These are phyloP conservation scores for Drepana arcuata DNA, from an alignment of 1,140 invertebrate genomes.

Conservation along the genomic window DNA sequence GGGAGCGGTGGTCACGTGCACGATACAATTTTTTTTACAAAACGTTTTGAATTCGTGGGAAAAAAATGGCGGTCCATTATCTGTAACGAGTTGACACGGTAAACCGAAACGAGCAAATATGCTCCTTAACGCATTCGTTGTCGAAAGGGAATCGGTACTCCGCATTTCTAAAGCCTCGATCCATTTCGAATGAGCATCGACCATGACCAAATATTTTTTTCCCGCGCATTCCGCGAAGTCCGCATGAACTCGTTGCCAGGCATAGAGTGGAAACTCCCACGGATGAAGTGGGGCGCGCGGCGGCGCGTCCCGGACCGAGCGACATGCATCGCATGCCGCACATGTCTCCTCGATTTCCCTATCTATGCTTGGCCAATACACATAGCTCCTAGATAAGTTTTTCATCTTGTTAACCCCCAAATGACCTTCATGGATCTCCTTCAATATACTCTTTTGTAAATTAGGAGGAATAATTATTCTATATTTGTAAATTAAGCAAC, in stretches of 20 bases:
- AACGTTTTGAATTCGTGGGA: too few species aligned
- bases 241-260: conserved; percentile 21
- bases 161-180: conserved; percentile 14
- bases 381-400: too few species aligned
- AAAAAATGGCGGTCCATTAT: conserved; percentile 27
- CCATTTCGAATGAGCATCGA: conserved; percentile 25
- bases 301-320: conserved; percentile 15
- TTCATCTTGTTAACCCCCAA: too few species aligned
- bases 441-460: too few species aligned
- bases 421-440: too few species aligned
- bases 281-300: conserved; percentile 15
- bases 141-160: too few species aligned
- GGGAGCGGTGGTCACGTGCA: conserved; percentile 25
- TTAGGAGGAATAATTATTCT: too few species aligned
- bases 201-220: conserved; percentile 9
- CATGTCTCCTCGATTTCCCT: conserved; percentile 3
- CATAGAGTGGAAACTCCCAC: conserved; percentile 17
- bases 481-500: background rate
- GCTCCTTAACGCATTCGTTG: conserved; percentile 6
- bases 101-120: conserved; percentile 25
- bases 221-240: conserved; percentile 15
- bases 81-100: conserved; percentile 25
- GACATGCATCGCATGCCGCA: conserved; percentile 12
- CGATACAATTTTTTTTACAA: conserved; percentile 23
- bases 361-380: conserved; percentile 8